Percentiles rank a stretch among this genome's conserved stretches.
phyloP scores from a whole-genome alignment of 2,113 vertebrate genomes.

The Aegithalos caudatus region DNA sequence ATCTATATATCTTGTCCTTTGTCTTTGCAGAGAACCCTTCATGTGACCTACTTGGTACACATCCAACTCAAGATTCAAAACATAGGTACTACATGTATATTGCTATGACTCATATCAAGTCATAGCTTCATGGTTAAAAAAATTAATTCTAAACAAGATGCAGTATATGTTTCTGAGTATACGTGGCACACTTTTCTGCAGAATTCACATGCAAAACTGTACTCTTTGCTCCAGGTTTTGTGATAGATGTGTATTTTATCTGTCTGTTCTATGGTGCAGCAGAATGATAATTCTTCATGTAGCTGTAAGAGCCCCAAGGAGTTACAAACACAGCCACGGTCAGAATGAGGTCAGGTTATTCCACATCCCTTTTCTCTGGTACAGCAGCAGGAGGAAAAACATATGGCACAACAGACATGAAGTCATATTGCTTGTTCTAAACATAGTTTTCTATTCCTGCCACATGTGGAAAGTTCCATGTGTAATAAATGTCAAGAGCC shows the following conservation, averaged over 20 bases:
- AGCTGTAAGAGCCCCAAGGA: conserved; percentile 1
- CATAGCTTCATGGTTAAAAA: background rate
- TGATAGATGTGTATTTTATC: background rate
- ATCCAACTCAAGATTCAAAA: background rate
- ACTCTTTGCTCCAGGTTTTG: background rate
- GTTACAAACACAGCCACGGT: background rate
- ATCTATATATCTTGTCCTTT: background rate
- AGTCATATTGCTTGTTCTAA: conserved; percentile 49
- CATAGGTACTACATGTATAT: background rate
- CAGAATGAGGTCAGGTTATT: conserved; percentile 44
- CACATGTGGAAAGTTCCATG: conserved; percentile 35
- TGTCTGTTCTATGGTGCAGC: background rate
- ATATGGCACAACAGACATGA: conserved; percentile 55
- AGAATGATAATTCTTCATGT: background rate
- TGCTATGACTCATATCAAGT: background rate
- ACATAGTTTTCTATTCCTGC: conserved; percentile 38
- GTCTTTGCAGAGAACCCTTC: background rate
- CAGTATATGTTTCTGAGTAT: background rate
- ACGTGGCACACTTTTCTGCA: background rate
- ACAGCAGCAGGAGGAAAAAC: conserved; percentile 47
- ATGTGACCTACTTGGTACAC: background rate
- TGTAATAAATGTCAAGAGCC: conserved; percentile 15
- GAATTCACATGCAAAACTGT: background rate
- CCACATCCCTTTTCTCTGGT: background rate
- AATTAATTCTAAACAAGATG: background rate